A percentile compares a stretch with the other conserved stretches of the same genome.
Conservation (phyloP, 2,888 invertebrate species). For the Achlya flavicornis region DNA sequence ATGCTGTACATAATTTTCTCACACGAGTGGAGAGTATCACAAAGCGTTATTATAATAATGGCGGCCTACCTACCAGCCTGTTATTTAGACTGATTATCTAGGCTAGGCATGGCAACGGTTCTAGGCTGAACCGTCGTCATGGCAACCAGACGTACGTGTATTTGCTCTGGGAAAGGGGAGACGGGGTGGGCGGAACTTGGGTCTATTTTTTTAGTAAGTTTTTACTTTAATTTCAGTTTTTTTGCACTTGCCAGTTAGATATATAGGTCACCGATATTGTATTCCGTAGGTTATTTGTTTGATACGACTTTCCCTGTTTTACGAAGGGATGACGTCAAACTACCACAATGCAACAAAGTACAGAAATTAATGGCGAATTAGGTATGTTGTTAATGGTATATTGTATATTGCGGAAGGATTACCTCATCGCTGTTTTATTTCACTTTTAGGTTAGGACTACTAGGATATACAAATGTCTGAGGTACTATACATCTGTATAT, state of each 20-base stretch:
- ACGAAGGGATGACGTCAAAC: too few relatives aligned
- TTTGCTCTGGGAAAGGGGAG: slow-evolving; percentile 3
- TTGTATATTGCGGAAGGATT: too few relatives aligned
- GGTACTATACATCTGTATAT: too few relatives aligned
- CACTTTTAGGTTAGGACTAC: too few relatives aligned
- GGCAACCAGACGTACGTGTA: slow-evolving; percentile 7
- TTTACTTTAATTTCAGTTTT: neutral
- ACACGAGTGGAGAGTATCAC: neutral
- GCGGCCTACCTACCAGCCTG: neutral
- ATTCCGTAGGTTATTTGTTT: neutral
- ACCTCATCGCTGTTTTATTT: too few relatives aligned
- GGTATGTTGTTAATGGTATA: neutral
- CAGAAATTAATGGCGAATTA: neutral
- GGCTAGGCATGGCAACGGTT: neutral
- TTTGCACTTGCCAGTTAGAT: neutral
- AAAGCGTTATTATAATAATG: neutral
- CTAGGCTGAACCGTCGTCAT: slow-evolving; percentile 1
- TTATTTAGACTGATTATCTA: slow-evolving; percentile 6
- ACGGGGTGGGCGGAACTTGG: neutral
- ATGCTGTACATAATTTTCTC: neutral
- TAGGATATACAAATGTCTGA: too few relatives aligned
- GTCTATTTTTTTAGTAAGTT: neutral
- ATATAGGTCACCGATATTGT: neutral
- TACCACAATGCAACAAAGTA: too few relatives aligned
- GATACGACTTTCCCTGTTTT: too few relatives aligned